Conservation (phyloP, 2,888 invertebrate species). For the Galerucella nymphaeae region DNA sequence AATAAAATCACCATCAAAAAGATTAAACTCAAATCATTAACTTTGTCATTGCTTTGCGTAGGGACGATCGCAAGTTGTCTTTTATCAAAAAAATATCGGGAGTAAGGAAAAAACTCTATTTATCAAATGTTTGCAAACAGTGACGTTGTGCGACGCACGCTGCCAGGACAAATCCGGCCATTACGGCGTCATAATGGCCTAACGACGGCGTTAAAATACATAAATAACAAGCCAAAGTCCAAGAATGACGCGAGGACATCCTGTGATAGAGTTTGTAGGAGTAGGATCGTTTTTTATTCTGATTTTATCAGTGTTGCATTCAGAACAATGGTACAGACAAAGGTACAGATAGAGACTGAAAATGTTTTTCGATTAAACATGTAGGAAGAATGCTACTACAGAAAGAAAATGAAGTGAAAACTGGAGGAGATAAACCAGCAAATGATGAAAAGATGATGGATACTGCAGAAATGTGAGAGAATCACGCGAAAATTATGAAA, state of each 20-base stretch:
- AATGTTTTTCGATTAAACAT: neutral
- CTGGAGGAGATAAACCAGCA: no score
- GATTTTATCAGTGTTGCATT: constrained; percentile 5
- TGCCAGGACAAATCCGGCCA: constrained; percentile 65
- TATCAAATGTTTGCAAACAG: constrained; percentile 66
- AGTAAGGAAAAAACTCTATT: constrained; percentile 57
- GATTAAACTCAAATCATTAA: constrained; percentile 27
- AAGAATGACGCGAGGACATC: constrained; percentile 56
- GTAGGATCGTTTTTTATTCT: constrained; percentile 31
- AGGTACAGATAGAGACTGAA: neutral
- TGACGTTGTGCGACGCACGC: constrained; percentile 61
- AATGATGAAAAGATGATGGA: no score
- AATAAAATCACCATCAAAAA: neutral
- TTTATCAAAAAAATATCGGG: constrained; percentile 15
- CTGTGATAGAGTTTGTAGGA: constrained; percentile 58
- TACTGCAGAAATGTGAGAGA: no score
- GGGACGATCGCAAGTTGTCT: constrained; percentile 19
- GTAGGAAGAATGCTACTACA: no score
- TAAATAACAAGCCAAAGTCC: constrained; percentile 62
- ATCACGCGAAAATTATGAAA: no score
- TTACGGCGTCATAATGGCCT: constrained; percentile 65
- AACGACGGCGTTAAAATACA: constrained; percentile 65
- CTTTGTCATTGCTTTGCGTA: constrained; percentile 13
- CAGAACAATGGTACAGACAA: neutral
- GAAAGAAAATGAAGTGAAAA: no score